These are phyloP conservation scores for Pseudopodoces humilis DNA, from an alignment of 2,113 vertebrate genomes.

Conservation along the genomic window DNA sequence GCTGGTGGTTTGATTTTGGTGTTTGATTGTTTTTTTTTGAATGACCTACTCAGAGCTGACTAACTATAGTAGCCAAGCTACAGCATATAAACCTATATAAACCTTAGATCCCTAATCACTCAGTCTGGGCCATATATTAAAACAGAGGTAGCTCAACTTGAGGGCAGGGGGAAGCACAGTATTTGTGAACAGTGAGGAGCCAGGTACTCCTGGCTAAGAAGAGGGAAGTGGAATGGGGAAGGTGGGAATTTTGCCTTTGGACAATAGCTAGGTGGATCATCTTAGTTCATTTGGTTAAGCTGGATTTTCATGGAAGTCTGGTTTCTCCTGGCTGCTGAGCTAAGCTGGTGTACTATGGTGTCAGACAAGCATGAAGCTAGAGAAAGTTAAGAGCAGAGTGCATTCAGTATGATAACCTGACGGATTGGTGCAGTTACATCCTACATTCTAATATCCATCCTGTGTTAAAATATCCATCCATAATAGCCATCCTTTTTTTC, in stretches of 20 bases:
- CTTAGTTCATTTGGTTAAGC: neutral
- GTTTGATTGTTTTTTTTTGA: neutral
- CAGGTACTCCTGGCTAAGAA: neutral
- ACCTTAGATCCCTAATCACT: neutral
- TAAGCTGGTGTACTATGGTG: neutral
- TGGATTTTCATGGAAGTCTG: neutral
- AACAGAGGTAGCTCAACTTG: neutral
- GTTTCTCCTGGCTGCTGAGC: neutral
- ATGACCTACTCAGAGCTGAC: neutral
- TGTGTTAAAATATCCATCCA: neutral
- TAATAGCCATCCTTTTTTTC: neutral
- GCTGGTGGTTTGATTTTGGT: neutral
- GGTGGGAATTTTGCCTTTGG: neutral
- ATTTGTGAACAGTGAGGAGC: neutral
- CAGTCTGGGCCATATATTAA: neutral
- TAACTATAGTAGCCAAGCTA: neutral
- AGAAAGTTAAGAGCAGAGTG: neutral
- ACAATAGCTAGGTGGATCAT: neutral
- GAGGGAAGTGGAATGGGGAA: neutral
- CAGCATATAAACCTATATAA: neutral
- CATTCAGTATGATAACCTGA: neutral
- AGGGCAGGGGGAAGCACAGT: neutral
- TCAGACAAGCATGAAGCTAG: neutral
- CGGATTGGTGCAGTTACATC: neutral
- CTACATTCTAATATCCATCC: neutral